A percentile compares a stretch with the other conserved stretches of the same genome.
These are phyloP conservation scores for Xanthia togata DNA, from an alignment of 2,888 invertebrate genomes.

Conservation along the genomic window DNA sequence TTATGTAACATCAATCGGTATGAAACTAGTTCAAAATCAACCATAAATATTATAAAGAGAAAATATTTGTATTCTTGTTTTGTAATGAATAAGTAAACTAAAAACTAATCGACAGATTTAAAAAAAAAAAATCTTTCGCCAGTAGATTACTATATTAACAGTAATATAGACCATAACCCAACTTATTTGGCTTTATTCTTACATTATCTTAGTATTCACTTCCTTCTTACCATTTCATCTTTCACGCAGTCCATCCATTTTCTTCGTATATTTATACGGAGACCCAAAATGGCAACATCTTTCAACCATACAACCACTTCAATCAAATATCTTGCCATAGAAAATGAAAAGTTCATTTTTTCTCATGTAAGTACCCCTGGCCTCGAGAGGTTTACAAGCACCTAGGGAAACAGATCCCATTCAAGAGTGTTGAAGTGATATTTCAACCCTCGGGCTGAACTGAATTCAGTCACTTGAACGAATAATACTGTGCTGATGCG, in stretches of 20 bases:
- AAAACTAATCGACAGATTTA: no score
- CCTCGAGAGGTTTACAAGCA: slow-evolving; percentile 38
- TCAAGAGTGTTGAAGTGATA: slow-evolving; percentile 51
- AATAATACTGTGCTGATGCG: slow-evolving; percentile 19
- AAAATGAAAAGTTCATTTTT: slow-evolving; percentile 54
- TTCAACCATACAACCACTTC: slow-evolving; percentile 30
- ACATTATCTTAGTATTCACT: neutral
- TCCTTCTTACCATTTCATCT: no score
- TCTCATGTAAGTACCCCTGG: slow-evolving; percentile 31
- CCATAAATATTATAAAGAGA: no score
- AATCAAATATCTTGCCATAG: slow-evolving; percentile 37
- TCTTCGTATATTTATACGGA: neutral
- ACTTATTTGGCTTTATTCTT: neutral
- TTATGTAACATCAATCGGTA: neutral
- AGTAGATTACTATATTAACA: no score
- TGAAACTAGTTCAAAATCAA: neutral
- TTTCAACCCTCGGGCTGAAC: slow-evolving; percentile 48
- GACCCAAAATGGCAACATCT: slow-evolving; percentile 31
- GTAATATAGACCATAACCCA: neutral
- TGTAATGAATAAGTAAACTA: no score
- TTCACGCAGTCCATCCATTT: neutral
- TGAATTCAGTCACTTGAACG: slow-evolving; percentile 35
- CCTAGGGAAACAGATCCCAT: slow-evolving; percentile 51
- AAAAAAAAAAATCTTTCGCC: no score
- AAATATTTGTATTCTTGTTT: no score